Evolutionary conservation across 2,888 invertebrate genomes (phyloP).

Genomic region (Callinectes sapidus): DNA sequence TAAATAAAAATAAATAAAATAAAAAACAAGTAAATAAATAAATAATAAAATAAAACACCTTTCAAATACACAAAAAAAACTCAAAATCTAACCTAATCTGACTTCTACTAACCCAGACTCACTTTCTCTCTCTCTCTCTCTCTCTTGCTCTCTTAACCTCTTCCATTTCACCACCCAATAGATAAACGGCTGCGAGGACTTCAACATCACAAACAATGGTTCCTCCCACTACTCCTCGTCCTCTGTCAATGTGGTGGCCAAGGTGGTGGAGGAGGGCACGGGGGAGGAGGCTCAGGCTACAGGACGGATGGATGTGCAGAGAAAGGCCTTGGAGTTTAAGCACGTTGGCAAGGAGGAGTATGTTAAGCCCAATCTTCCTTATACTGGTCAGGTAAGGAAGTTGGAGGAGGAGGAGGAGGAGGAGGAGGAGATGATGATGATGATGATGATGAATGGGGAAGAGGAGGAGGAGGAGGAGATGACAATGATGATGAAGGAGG

Average conservation of each 20-base stretch:
- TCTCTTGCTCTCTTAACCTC: too few species aligned
- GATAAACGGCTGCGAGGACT: constrained; percentile 63
- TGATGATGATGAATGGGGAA: background rate
- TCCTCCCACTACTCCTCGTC: too few species aligned
- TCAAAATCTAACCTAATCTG: too few species aligned
- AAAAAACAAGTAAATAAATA: too few species aligned
- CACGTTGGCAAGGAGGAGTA: constrained; percentile 77
- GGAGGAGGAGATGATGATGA: background rate
- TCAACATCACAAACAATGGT: too few species aligned
- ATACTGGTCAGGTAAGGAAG: constrained; percentile 80
- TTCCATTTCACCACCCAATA: background rate
- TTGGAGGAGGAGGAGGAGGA: background rate
- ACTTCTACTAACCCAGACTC: too few species aligned
- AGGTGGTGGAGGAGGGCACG: constrained; percentile 80
- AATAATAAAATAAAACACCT: too few species aligned
- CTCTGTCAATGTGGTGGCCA: constrained; percentile 75
- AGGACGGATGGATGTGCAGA: constrained; percentile 74
- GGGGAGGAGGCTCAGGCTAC: constrained; percentile 74
- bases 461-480: background rate
- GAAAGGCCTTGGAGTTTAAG: constrained; percentile 35
- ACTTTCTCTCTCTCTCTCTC: too few species aligned
- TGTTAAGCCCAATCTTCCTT: constrained; percentile 85
- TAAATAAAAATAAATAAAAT: too few species aligned
- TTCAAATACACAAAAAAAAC: too few species aligned
- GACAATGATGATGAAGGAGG: too few species aligned